phyloP scores from a whole-genome alignment of 2,888 invertebrate species.

The Tenodera sinensis region DNA sequence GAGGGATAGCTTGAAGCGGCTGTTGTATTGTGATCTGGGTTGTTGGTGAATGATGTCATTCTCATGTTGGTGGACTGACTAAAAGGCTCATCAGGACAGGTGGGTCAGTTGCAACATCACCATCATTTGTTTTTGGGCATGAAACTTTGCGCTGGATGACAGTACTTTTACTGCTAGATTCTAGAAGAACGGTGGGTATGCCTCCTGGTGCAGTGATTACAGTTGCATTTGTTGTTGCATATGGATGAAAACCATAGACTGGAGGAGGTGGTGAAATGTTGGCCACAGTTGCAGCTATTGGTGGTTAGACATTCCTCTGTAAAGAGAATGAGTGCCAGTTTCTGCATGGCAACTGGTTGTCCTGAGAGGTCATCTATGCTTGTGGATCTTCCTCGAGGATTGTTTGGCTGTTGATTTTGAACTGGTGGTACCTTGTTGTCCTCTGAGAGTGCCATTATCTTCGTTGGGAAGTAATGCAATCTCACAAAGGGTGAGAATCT shows the following conservation, averaged over 20 bases:
- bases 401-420: slow-evolving; percentile 13
- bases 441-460: too few relatives aligned
- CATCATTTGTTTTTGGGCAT: slow-evolving; percentile 34
- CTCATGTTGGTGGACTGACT: slow-evolving; percentile 71
- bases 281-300: slow-evolving; percentile 37
- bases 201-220: slow-evolving; percentile 17
- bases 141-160: slow-evolving; percentile 56
- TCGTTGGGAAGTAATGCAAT: too few relatives aligned
- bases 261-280: background rate
- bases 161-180: slow-evolving; percentile 56
- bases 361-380: slow-evolving; percentile 50
- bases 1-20: slow-evolving; percentile 32
- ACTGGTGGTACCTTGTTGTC: slow-evolving; percentile 42
- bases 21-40: slow-evolving; percentile 34
- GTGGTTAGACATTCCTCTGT: slow-evolving; percentile 36
- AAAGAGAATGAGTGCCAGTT: slow-evolving; percentile 59
- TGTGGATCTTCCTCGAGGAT: slow-evolving; percentile 43
- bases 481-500: too few relatives aligned
- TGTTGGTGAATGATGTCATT: slow-evolving; percentile 70
- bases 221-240: slow-evolving; percentile 10
- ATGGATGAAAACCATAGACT: slow-evolving; percentile 11
- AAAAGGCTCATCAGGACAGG: slow-evolving; percentile 60
- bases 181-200: slow-evolving; percentile 44
- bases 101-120: slow-evolving; percentile 29
- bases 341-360: slow-evolving; percentile 27